Evolutionary conservation across 2,113 vertebrate genomes (phyloP).

Genomic region (Falcunculus frontatus): DNA sequence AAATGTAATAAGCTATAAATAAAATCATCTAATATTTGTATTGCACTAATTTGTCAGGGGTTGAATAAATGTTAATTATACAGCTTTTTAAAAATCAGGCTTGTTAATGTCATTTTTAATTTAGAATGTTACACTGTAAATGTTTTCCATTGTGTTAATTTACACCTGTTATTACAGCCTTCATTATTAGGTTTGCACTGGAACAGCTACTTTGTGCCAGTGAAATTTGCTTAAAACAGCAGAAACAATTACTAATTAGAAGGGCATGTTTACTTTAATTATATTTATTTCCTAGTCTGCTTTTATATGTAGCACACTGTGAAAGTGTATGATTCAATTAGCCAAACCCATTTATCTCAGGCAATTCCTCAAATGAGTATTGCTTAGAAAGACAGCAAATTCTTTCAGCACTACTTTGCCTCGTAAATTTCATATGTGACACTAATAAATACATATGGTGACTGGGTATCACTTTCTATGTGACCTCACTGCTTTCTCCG

Average conservation of each 20-base stretch:
- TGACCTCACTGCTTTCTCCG: slow-evolving; percentile 12
- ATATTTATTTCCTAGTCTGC: slow-evolving; percentile 79
- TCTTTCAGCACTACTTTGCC: slow-evolving; percentile 46
- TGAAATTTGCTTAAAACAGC: slow-evolving; percentile 79
- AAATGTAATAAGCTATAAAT: slow-evolving; percentile 64
- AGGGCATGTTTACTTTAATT: slow-evolving; percentile 80
- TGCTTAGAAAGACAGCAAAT: slow-evolving; percentile 61
- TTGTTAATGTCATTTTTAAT: slow-evolving; percentile 82
- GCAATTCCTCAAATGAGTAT: slow-evolving; percentile 70
- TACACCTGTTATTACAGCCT: slow-evolving; percentile 79
- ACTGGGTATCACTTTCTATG: background rate
- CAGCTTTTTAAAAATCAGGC: slow-evolving; percentile 73
- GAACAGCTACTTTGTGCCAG: slow-evolving; percentile 73
- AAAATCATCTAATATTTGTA: slow-evolving; percentile 55
- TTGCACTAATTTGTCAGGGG: slow-evolving; percentile 57
- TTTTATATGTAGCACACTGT: slow-evolving; percentile 70
- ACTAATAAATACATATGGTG: slow-evolving; percentile 43
- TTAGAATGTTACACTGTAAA: slow-evolving; percentile 74
- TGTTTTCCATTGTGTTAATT: slow-evolving; percentile 79
- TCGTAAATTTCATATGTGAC: slow-evolving; percentile 57
- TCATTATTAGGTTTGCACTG: slow-evolving; percentile 75
- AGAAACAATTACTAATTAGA: slow-evolving; percentile 83
- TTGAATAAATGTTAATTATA: slow-evolving; percentile 77
- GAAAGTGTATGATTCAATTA: slow-evolving; percentile 79
- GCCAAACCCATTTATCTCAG: slow-evolving; percentile 72